Base-by-base conservation (phyloP, 2,113 vertebrate species). In the Bucco capensis region DNA sequence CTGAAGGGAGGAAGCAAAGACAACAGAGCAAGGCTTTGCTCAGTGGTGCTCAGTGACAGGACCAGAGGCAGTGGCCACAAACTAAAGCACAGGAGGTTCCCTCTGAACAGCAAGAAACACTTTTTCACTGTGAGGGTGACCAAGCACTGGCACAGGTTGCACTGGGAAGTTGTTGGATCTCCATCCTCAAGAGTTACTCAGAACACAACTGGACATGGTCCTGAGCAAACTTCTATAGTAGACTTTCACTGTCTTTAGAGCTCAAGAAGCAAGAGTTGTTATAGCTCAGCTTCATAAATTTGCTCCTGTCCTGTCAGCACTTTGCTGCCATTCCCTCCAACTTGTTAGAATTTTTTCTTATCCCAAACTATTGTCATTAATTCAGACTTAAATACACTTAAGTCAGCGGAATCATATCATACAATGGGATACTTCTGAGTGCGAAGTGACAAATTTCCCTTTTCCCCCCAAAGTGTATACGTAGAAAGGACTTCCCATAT, bases 61-160 rank as follows among this genome's bases (percentile, higher is more conserved):
- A 35, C 7, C 13, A 31, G 46, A 49, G 42, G 58, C 9, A 5
- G 1, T 4, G 6, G 19, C 14, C 53, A 64, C 49, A 64, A 54
- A 3, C 13, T 37, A 25, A 79, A 58, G 40, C 4, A 33, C 2
- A 12, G 23, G 30, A 67, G 4, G 9, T 8, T 64, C 24, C 30
- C 13, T 56, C 23, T 83, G 67, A 47, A 8, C 27, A 58, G 44
- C 24, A 64, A 35, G 12, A 64, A 73, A 35, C 10, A 5, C 16
- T n/a, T 85, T 22, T n/a, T 40, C 40, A 19, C 18, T 16, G 10
- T 40, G 54, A 80, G 15, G 18, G 17, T 77, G 50, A 38, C 60
- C 0, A 0, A 65, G 14, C 64, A 70, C 13, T 24, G 27, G 12
- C 6, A 4, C 46, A 71, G 33, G 8, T 44, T 88, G 18, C 16